Conservation (phyloP, 2,888 invertebrate genomes). For the Tenthredo notha region DNA sequence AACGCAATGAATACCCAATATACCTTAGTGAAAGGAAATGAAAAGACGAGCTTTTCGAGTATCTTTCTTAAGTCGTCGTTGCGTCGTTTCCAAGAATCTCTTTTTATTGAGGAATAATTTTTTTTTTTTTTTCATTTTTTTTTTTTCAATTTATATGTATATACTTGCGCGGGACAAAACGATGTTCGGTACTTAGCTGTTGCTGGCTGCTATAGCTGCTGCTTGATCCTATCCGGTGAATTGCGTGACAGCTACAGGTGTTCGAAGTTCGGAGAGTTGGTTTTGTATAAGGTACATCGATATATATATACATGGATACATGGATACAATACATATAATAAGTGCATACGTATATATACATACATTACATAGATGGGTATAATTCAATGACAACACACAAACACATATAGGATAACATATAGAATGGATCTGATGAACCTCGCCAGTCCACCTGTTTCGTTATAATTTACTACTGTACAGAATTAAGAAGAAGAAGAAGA, state of each 20-base stretch:
- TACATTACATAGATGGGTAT: neutral
- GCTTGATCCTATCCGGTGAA: neutral
- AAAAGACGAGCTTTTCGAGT: neutral
- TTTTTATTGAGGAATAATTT: neutral
- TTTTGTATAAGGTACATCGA: neutral
- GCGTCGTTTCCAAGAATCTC: constrained; percentile 2
- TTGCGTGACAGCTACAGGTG: constrained; percentile 30
- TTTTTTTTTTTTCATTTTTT: too few relatives aligned
- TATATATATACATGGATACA: neutral
- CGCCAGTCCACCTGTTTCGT: neutral
- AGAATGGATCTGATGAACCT: neutral
- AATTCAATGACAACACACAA: constrained; percentile 17
- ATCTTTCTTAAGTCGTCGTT: neutral
- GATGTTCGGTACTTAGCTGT: neutral
- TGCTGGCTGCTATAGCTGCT: neutral
- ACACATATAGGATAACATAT: neutral
- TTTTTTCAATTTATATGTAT: neutral
- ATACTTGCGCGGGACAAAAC: neutral
- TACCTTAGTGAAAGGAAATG: neutral
- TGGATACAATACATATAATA: neutral
- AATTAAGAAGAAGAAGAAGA: neutral
- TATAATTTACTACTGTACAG: neutral
- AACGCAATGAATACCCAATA: neutral
- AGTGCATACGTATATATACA: neutral
- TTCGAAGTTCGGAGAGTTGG: neutral